A percentile compares a stretch with the other conserved stretches of the same genome.
phyloP scores from a whole-genome alignment of 1,140 invertebrate genomes.

The Drosophila tani region DNA sequence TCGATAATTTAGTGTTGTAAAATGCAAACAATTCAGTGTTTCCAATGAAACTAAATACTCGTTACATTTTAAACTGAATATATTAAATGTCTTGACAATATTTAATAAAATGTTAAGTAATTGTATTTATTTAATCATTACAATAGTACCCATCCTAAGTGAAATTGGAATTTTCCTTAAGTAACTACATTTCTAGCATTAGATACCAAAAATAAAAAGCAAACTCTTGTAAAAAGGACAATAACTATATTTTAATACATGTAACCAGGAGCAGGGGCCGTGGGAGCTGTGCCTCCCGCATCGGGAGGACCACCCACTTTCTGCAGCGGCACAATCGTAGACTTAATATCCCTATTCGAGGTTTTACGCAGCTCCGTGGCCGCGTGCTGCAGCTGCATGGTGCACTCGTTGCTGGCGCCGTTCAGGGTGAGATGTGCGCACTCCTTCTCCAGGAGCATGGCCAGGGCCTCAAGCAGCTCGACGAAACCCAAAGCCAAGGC shows the following conservation, averaged over 20 bases:
- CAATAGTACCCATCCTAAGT: no score
- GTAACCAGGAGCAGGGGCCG: conserved; percentile 39
- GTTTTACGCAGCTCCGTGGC: conserved; percentile 88
- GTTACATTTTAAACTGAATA: no score
- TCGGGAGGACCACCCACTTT: conserved; percentile 52
- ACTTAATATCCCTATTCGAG: conserved; percentile 80
- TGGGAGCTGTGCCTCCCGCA: conserved; percentile 26
- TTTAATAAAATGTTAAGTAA: no score
- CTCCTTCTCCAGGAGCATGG: conserved; percentile 94
- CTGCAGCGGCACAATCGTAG: conserved; percentile 68
- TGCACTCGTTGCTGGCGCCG: conserved; percentile 93
- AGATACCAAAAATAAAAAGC: no score
- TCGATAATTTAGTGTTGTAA: no score
- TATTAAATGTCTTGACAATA: no score
- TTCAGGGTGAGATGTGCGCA: conserved; percentile 91
- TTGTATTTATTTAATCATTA: no score
- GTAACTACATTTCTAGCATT: no score
- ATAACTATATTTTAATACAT: conserved; percentile 46
- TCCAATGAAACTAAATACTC: no score
- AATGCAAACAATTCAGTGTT: no score
- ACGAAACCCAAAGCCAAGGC: conserved; percentile 96
- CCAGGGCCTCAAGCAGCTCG: conserved; percentile 91
- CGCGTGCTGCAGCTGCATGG: conserved; percentile 95
- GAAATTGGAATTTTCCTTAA: no score
- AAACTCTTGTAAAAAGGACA: background rate